Evolutionary conservation across 2,113 vertebrate species (phyloP), one percentile per base, ranked within the genome.

Genomic region (Gallinago undulata): DNA sequence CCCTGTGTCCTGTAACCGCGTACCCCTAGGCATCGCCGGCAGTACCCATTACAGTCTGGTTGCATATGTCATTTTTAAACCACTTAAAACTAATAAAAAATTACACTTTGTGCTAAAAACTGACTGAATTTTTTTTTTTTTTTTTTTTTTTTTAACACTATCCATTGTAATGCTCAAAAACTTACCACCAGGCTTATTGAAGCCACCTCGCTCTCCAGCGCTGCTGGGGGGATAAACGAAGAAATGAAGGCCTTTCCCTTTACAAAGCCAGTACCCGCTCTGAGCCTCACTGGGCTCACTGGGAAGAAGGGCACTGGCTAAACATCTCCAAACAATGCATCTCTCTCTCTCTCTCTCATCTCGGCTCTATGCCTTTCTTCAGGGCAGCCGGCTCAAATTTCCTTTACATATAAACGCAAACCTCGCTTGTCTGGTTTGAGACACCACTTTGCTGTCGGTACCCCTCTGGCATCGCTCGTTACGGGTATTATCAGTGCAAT

Each of bases 121-220:
- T 98, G 97, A 97, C 98, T 98, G 97, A 97, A 96, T 17, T 51
- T 69, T 97, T 96, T 96, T 57, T 82, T 66, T 87, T 97, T 97
- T 68, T 95, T 98, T 98, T 98, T 97, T 96, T 97, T 97, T 98
- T 98, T 98, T 78, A 98, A 98, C 98, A 99, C 99, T 99, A 98
- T 99, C 99, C 99, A 99, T 98, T 98, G 98, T 99, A 99, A 99
- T 99, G 98, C 99, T 99, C 99, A 99, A 99, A 99, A 99, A 99
- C 99, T 99, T 99, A 99, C 99, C 99, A 99, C 99, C 99, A 99
- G 99, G 99, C 99, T 99, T 99, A 99, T 98, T 99, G 99, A 99
- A 99, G 99, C 99, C 99, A 99, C 99, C 99, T 99, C 99, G 99
- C 98, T 99, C 99, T 99, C 99, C 99, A 99, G 99, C 99, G 99